phyloP scores from a whole-genome alignment of 2,797 vertebrate species.

The Falco rusticolus region DNA sequence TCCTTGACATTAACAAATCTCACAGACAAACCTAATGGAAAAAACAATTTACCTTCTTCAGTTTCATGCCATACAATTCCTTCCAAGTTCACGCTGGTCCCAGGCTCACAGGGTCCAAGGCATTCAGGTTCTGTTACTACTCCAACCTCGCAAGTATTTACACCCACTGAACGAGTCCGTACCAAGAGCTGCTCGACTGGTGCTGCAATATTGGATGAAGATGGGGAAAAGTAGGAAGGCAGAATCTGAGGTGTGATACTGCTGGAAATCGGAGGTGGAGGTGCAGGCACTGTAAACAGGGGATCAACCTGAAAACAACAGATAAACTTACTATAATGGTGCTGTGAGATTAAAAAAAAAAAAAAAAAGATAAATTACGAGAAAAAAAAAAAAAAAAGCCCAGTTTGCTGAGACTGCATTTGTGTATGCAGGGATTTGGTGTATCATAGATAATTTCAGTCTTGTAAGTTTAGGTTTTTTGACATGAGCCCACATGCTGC shows the following conservation, averaged over 20 bases:
- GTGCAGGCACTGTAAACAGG: slow-evolving; percentile 92
- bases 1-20: not conserved
- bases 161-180: slow-evolving; percentile 94
- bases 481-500: not conserved
- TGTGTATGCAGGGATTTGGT: not conserved
- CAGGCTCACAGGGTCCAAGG: slow-evolving; percentile 95
- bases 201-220: slow-evolving; percentile 85
- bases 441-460: not conserved
- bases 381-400: not conserved
- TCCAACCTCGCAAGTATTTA: slow-evolving; percentile 92
- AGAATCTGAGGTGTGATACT: slow-evolving; percentile 84
- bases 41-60: slow-evolving; percentile 89
- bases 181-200: slow-evolving; percentile 89
- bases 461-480: not conserved
- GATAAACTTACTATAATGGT: slow-evolving; percentile 75
- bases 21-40: slow-evolving; percentile 48
- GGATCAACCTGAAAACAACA: slow-evolving; percentile 87
- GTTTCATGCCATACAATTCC: slow-evolving; percentile 99
- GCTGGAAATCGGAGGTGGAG: slow-evolving; percentile 83
- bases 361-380: not conserved
- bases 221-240: slow-evolving; percentile 84
- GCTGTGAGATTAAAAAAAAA: slow-evolving; percentile 12
- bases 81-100: slow-evolving; percentile 98
- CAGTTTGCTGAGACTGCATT: not conserved
- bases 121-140: slow-evolving; percentile 89